phyloP scores from a whole-genome alignment of 2,113 vertebrate species.

The Pygoscelis antarcticus region DNA sequence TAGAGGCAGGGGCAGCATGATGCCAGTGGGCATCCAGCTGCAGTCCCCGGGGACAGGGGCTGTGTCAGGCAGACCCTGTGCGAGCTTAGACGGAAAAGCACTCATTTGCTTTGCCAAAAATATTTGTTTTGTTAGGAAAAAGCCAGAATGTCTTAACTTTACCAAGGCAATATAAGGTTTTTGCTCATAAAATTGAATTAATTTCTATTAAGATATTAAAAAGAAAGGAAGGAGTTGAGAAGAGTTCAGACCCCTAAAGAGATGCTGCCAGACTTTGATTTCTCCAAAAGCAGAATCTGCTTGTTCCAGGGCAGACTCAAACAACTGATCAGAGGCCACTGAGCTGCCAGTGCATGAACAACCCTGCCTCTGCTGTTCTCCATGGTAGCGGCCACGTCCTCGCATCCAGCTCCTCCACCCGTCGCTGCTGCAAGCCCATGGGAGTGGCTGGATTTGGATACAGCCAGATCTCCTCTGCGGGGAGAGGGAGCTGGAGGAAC shows the following conservation, averaged over 20 bases:
- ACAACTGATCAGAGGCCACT: accelerated
- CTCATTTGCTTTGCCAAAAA: not conserved
- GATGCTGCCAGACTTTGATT: not conserved
- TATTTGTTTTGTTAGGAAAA: not conserved
- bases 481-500: not conserved
- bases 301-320: not conserved
- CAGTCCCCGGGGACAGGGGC: not conserved
- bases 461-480: not conserved
- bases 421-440: accelerated
- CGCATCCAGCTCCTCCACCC: not conserved
- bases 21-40: not conserved
- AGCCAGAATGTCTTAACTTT: not conserved
- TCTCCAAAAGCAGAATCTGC: not conserved
- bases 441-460: not conserved
- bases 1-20: not conserved
- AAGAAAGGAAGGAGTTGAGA: not conserved
- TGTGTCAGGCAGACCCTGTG: not conserved
- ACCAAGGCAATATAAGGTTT: not conserved
- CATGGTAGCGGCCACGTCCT: not conserved
- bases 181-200: not conserved
- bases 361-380: not conserved
- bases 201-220: not conserved
- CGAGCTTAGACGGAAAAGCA: not conserved
- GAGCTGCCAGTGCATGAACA: not conserved
- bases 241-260: not conserved